Evolutionary conservation across 1,140 invertebrate genomes (phyloP).

Genomic region (Rhynchophorus ferrugineus): DNA sequence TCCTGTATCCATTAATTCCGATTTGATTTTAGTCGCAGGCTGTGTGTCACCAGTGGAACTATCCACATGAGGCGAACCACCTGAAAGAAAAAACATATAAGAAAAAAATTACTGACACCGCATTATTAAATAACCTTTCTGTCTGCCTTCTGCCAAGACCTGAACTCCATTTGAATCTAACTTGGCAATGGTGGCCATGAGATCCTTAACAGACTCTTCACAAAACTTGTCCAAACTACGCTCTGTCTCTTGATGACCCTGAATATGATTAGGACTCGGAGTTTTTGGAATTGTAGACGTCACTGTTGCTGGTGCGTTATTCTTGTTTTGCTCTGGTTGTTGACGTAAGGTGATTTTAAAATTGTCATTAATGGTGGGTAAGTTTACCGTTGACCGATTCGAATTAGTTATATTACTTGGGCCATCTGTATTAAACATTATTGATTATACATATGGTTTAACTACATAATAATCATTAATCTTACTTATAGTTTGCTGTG

Average conservation of each 20-base stretch:
- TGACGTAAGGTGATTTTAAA: constrained; percentile 58
- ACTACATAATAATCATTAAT: no score
- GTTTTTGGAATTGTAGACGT: constrained; percentile 76
- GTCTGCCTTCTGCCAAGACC: constrained; percentile 34
- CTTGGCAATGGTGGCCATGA: constrained; percentile 77
- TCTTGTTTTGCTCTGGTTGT: constrained; percentile 39
- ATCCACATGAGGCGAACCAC: constrained; percentile 51
- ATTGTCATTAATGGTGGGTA: constrained; percentile 36
- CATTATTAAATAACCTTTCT: constrained; percentile 20
- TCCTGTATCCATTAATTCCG: constrained; percentile 38
- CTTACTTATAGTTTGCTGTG: constrained; percentile 47
- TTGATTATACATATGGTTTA: no score
- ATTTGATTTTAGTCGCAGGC: constrained; percentile 31
- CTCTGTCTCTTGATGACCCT: constrained; percentile 44
- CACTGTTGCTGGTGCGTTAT: constrained; percentile 47
- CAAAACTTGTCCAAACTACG: constrained; percentile 66
- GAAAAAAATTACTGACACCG: constrained; percentile 8
- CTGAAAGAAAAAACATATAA: constrained; percentile 4
- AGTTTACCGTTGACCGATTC: background rate
- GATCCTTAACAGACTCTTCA: constrained; percentile 73
- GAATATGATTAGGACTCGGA: constrained; percentile 56
- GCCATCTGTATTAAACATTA: no score
- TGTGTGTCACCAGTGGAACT: constrained; percentile 50
- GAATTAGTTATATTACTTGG: no score
- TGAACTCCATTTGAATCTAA: constrained; percentile 74